phyloP scores from a whole-genome alignment of 2,113 vertebrate species.

The Hypomesus transpacificus region DNA sequence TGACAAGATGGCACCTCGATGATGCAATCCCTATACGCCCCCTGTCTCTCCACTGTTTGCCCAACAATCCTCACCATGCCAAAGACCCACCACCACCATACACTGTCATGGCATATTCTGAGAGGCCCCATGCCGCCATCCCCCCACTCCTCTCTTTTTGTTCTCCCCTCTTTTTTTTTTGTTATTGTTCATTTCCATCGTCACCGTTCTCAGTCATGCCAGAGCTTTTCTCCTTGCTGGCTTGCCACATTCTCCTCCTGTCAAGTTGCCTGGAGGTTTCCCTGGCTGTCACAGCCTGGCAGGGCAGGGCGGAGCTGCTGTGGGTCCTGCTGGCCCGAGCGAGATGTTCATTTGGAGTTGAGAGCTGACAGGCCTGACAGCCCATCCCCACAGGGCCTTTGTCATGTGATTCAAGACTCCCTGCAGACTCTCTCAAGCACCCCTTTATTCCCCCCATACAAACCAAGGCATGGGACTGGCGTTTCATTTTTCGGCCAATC shows the following conservation, averaged over 20 bases:
- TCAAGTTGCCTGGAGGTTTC: constrained; percentile 96
- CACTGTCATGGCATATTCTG: constrained; percentile 70
- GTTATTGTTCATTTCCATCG: constrained; percentile 76
- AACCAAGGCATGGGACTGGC: constrained; percentile 72
- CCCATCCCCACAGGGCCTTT: constrained; percentile 88
- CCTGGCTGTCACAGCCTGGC: constrained; percentile 81
- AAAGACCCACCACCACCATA: constrained; percentile 76
- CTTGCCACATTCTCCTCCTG: constrained; percentile 92
- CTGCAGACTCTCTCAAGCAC: constrained; percentile 70
- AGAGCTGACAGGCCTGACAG: constrained; percentile 94
- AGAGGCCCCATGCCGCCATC: constrained; percentile 59
- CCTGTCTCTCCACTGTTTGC: constrained; percentile 71
- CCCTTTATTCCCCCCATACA: constrained; percentile 69
- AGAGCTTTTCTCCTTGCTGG: constrained; percentile 84
- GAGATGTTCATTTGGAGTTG: constrained; percentile 98
- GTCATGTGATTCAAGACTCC: constrained; percentile 87
- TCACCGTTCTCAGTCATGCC: constrained; percentile 84
- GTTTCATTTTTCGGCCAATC: constrained; percentile 69
- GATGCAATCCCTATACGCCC: constrained; percentile 54
- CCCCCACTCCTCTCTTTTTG: constrained; percentile 54
- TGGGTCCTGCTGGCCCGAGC: constrained; percentile 78
- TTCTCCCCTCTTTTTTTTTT: constrained; percentile 41
- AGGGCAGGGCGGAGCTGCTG: constrained; percentile 84
- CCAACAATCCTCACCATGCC: constrained; percentile 81
- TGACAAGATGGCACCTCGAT: constrained; percentile 76